Conservation (phyloP, 2,797 vertebrate species). For the Girardinus metallicus region DNA sequence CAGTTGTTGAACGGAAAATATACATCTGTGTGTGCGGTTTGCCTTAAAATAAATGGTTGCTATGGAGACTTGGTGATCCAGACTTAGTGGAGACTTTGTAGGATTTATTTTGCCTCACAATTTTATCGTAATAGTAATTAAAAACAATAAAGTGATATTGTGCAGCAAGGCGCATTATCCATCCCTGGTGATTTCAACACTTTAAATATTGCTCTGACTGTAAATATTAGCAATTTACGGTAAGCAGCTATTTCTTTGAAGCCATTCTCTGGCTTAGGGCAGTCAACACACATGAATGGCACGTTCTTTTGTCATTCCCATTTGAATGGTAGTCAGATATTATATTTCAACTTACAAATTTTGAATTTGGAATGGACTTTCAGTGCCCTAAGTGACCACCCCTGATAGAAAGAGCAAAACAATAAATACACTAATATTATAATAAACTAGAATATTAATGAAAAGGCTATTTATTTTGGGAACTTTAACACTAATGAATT, state of each 20-base stretch:
- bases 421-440: too few relatives aligned
- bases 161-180: not conserved
- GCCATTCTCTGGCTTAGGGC: not conserved
- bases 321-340: not conserved
- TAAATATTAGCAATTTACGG: not conserved
- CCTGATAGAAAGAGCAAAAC: not conserved
- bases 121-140: not conserved
- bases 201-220: not conserved
- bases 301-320: not conserved
- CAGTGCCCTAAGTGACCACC: not conserved
- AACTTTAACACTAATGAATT: too few relatives aligned
- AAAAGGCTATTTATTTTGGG: too few relatives aligned
- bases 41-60: not conserved
- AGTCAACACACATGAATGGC: not conserved
- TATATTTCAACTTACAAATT: not conserved
- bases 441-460: too few relatives aligned
- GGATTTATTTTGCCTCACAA: not conserved
- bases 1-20: not conserved
- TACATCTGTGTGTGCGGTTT: not conserved
- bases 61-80: not conserved
- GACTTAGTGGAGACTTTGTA: not conserved
- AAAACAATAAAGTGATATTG: not conserved
- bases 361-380: not conserved
- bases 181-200: not conserved
- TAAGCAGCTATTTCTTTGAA: not conserved